Percentiles rank a stretch among this genome's conserved stretches.
phyloP scores from a whole-genome alignment of 2,113 vertebrate genomes.

The Apteryx mantelli region DNA sequence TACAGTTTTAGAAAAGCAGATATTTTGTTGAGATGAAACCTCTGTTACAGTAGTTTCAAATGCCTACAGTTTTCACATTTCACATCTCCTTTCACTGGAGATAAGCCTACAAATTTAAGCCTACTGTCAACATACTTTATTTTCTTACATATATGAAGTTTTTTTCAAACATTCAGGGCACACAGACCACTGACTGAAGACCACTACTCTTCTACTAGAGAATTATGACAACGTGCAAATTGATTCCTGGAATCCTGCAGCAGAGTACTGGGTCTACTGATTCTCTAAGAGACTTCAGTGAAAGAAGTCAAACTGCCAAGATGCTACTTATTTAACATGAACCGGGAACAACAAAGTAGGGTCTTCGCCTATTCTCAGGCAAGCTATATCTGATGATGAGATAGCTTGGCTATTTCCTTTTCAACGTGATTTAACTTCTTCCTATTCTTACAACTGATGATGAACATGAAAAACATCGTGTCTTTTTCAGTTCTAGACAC shows the following conservation, averaged over 20 bases:
- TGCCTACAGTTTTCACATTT: background rate
- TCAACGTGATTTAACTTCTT: background rate
- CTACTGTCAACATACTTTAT: accelerated
- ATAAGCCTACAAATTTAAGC: background rate
- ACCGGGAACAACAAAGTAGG: background rate
- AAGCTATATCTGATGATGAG: background rate
- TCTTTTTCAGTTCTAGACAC: background rate
- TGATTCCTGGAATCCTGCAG: background rate
- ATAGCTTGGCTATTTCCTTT: background rate
- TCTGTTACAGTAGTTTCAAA: background rate
- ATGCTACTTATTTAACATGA: background rate
- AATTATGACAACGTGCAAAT: accelerated
- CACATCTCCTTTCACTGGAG: background rate
- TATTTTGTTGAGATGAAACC: background rate
- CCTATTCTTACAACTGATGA: background rate
- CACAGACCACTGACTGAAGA: accelerated
- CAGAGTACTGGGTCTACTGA: background rate
- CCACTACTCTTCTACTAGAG: background rate
- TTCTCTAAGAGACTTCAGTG: background rate
- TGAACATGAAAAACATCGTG: background rate
- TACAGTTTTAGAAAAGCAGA: background rate
- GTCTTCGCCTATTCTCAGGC: background rate
- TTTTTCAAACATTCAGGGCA: background rate
- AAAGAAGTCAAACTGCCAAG: background rate
- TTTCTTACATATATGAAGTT: background rate